Evolutionary conservation across 2,888 invertebrate genomes (phyloP).

Genomic region (Limnephilus auricula): DNA sequence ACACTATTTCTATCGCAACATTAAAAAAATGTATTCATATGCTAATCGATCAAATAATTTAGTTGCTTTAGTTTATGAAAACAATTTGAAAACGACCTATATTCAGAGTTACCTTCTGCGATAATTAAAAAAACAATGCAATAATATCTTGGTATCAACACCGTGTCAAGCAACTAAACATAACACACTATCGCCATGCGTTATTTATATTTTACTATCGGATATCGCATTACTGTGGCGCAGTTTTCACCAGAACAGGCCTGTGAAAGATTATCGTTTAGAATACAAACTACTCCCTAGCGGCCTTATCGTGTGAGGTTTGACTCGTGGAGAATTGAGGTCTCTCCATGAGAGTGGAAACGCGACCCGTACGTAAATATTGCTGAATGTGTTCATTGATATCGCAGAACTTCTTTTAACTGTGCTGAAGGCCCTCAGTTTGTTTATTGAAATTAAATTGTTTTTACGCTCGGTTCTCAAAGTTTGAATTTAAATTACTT

Average conservation of each 20-base stretch:
- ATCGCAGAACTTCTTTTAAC: constrained; percentile 1
- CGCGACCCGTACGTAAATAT: not conserved
- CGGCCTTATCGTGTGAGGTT: not conserved
- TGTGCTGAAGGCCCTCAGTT: not conserved
- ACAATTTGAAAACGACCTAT: no score
- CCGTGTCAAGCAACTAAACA: not conserved
- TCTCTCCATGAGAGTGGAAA: not conserved
- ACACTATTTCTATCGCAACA: no score
- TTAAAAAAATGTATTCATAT: no score
- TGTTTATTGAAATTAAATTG: constrained; percentile 8
- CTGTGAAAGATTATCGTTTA: not conserved
- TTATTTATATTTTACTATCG: not conserved
- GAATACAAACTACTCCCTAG: not conserved
- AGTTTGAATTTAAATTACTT: not conserved
- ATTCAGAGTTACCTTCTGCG: no score
- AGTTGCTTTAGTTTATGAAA: no score
- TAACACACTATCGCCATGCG: not conserved
- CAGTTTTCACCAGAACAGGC: not conserved
- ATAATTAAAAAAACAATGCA: not conserved
- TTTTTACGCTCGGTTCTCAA: not conserved
- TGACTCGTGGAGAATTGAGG: not conserved
- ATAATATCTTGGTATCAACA: not conserved
- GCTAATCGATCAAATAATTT: no score
- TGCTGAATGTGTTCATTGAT: constrained; percentile 31
- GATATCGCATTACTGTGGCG: not conserved